A percentile compares a stretch with the other conserved stretches of the same genome.
Evolutionary conservation across 1,140 invertebrate species (phyloP).

Genomic region (Drosophila santomea): DNA sequence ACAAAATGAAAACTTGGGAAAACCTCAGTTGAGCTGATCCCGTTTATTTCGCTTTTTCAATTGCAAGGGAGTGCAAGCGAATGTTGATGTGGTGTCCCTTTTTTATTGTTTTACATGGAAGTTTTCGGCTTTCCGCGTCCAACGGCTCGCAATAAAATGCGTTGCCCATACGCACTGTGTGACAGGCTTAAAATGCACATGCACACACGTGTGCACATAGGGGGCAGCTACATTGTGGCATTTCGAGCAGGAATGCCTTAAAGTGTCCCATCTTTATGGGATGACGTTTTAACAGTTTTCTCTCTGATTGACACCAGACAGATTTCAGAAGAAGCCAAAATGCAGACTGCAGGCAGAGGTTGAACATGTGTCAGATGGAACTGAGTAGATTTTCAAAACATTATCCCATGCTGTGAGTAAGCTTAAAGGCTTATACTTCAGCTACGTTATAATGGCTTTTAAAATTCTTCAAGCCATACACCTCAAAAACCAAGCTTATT

Average conservation of each 20-base stretch:
- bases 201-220: background rate
- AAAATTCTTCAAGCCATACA: background rate
- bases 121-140: constrained; percentile 5
- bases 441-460: too few species aligned
- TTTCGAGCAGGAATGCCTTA: constrained; percentile 20
- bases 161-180: constrained; percentile 57
- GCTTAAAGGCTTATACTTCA: background rate
- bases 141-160: constrained; percentile 34
- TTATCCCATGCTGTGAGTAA: too few species aligned
- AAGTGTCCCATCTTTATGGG: constrained; percentile 42
- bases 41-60: constrained; percentile 29
- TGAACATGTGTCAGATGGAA: constrained; percentile 14
- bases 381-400: background rate
- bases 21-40: constrained; percentile 45
- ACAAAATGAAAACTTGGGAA: constrained; percentile 54
- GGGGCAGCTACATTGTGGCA: constrained; percentile 37
- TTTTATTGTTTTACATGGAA: constrained; percentile 47
- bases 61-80: constrained; percentile 19
- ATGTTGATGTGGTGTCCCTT: constrained; percentile 21
- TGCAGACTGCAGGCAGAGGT: constrained; percentile 7
- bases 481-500: too few species aligned
- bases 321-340: constrained; percentile 16
- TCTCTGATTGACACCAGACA: constrained; percentile 31
- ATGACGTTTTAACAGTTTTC: constrained; percentile 51
- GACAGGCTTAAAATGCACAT: constrained; percentile 46